Evolutionary conservation across 2,888 invertebrate species (phyloP).

Genomic region (Eupithecia exiguata): DNA sequence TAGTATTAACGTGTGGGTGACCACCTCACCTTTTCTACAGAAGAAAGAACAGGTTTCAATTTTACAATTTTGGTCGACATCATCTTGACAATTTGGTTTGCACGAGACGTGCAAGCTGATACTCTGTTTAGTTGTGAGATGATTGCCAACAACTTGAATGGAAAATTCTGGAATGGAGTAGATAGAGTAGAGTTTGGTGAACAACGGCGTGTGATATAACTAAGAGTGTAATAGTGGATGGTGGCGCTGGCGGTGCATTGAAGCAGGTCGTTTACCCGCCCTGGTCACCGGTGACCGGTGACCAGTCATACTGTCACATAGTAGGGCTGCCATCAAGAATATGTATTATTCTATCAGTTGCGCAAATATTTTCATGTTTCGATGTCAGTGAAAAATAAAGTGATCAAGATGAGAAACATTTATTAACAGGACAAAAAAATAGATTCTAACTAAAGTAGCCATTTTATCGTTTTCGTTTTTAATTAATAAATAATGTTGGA

Average conservation of each 20-base stretch:
- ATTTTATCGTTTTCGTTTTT: too few species aligned
- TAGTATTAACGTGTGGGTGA: not conserved
- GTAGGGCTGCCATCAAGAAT: constrained; percentile 30
- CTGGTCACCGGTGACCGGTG: constrained; percentile 15
- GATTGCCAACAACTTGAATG: not conserved
- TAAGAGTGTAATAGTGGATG: constrained; percentile 22
- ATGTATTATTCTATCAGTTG: not conserved
- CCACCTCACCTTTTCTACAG: not conserved
- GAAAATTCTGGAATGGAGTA: not conserved
- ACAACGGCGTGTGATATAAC: not conserved
- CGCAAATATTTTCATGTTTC: not conserved
- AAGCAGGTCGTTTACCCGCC: constrained; percentile 43
- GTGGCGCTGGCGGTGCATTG: constrained; percentile 37
- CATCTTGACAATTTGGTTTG: not conserved
- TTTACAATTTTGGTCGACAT: not conserved
- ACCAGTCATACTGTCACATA: constrained; percentile 1
- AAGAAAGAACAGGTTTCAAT: not conserved
- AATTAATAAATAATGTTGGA: too few species aligned
- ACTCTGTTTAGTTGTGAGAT: not conserved
- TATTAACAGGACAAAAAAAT: not conserved
- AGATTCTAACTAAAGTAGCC: not conserved
- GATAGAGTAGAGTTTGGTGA: not conserved
- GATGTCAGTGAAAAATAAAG: not conserved
- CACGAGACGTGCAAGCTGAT: not conserved
- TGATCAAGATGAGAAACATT: not conserved